Conservation (phyloP, 2,797 vertebrate genomes). For the Knipowitschia caucasica region DNA sequence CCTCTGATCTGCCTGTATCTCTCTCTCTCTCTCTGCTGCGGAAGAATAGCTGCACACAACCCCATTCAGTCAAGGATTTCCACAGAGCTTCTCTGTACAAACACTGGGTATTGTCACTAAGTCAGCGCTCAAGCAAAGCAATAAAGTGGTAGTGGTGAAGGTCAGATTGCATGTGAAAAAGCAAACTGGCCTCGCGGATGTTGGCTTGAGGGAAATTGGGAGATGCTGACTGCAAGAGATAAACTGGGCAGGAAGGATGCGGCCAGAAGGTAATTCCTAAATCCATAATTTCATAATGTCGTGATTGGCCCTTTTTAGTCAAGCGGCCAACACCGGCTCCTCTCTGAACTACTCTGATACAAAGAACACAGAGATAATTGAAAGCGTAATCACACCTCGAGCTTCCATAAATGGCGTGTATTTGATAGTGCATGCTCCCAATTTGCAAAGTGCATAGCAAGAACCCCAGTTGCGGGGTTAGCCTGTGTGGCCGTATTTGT, state of each 20-base stretch:
- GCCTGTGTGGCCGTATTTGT: conserved; percentile 21
- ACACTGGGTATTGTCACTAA: conserved; percentile 31
- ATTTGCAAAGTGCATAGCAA: conserved; percentile 22
- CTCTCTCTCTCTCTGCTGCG: conserved; percentile 25
- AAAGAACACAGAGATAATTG: conserved; percentile 10
- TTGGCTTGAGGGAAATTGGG: conserved; percentile 27
- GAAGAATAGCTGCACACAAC: conserved; percentile 26
- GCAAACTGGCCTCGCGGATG: conserved; percentile 31
- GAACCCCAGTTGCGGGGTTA: background rate
- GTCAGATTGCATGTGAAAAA: conserved; percentile 46
- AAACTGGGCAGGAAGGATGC: conserved; percentile 33
- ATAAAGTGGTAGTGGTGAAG: conserved; percentile 44
- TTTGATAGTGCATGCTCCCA: conserved; percentile 21
- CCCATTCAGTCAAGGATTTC: conserved; percentile 27
- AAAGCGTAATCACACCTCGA: conserved; percentile 6
- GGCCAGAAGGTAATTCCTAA: conserved; percentile 69
- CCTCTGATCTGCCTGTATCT: conserved; percentile 44
- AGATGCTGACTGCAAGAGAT: conserved; percentile 53
- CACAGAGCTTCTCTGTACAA: conserved; percentile 24
- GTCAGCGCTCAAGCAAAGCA: conserved; percentile 10
- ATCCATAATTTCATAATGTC: conserved; percentile 72
- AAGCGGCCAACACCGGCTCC: conserved; percentile 45
- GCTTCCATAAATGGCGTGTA: conserved; percentile 13
- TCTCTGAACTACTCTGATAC: conserved; percentile 17
- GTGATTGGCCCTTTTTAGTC: conserved; percentile 63